Evolutionary conservation across 2,888 invertebrate genomes (phyloP).

Genomic region (Sarcophaga caerulescens): DNA sequence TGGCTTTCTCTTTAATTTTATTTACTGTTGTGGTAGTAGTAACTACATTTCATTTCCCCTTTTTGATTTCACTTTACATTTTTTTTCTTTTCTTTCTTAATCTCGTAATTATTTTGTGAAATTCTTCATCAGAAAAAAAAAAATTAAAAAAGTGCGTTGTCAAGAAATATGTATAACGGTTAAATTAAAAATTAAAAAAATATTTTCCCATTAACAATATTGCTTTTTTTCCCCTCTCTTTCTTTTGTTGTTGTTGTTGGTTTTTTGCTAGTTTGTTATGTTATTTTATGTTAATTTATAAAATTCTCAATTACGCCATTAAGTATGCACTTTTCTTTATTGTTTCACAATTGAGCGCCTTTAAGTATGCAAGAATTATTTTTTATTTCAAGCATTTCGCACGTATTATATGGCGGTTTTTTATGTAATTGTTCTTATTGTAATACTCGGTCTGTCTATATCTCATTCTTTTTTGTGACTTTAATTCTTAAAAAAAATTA

Average conservation of each 20-base stretch:
- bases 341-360: constrained; percentile 49
- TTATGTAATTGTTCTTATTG: constrained; percentile 27
- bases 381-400: constrained; percentile 26
- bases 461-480: neutral
- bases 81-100: neutral
- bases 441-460: neutral
- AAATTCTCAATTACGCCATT: constrained; percentile 47
- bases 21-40: constrained; percentile 5
- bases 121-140: neutral
- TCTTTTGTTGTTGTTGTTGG: neutral
- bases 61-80: neutral
- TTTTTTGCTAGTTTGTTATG: neutral
- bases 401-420: constrained; percentile 25
- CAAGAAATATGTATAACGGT: neutral
- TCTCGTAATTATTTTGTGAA: constrained; percentile 24
- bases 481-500: neutral
- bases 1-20: neutral
- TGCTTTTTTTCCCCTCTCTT: constrained; percentile 17
- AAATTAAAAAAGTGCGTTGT: neutral
- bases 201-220: constrained; percentile 49
- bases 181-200: neutral
- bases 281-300: constrained; percentile 37
- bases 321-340: constrained; percentile 53
- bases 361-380: constrained; percentile 50
- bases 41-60: neutral